Conservation (phyloP, 2,797 vertebrate species). For the Oryzias dopingdopingensis region DNA sequence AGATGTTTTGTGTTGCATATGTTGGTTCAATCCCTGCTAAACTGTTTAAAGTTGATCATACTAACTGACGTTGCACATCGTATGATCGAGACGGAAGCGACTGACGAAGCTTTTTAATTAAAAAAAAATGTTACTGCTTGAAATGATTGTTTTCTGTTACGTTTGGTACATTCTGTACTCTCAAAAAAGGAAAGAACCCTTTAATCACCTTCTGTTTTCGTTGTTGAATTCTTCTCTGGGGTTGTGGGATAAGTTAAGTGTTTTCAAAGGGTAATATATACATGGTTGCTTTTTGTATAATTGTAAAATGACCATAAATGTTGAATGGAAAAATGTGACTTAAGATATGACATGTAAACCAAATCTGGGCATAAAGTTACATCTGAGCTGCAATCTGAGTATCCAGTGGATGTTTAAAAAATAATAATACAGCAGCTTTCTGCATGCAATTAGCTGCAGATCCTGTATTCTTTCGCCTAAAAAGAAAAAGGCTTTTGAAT, state of each 20-base stretch:
- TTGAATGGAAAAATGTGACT: constrained; percentile 47
- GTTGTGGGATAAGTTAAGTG: constrained; percentile 44
- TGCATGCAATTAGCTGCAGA: constrained; percentile 47
- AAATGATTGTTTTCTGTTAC: constrained; percentile 60
- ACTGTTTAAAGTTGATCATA: constrained; percentile 53
- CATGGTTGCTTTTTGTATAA: constrained; percentile 54
- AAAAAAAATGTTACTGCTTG: constrained; percentile 49
- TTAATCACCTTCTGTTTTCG: constrained; percentile 24
- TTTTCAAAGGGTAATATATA: constrained; percentile 75
- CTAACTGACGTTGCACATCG: constrained; percentile 61
- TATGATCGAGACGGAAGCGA: constrained; percentile 46
- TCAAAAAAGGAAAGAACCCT: constrained; percentile 37
- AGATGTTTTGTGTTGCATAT: constrained; percentile 56
- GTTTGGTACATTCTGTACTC: constrained; percentile 64
- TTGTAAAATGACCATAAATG: constrained; percentile 51
- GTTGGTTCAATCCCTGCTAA: constrained; percentile 48
- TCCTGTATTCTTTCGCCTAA: constrained; percentile 21
- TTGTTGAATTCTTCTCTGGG: constrained; percentile 42
- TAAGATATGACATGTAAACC: constrained; percentile 25
- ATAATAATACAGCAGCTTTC: constrained; percentile 23
- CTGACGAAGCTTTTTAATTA: constrained; percentile 39
- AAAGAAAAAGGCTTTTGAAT: background rate
- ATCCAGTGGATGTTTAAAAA: constrained; percentile 3
- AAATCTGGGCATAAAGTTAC: constrained; percentile 21
- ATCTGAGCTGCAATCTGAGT: constrained; percentile 13